Evolutionary conservation across 2,113 vertebrate species (phyloP), one percentile per base, ranked within the genome.

Genomic region (Calonectris borealis): DNA sequence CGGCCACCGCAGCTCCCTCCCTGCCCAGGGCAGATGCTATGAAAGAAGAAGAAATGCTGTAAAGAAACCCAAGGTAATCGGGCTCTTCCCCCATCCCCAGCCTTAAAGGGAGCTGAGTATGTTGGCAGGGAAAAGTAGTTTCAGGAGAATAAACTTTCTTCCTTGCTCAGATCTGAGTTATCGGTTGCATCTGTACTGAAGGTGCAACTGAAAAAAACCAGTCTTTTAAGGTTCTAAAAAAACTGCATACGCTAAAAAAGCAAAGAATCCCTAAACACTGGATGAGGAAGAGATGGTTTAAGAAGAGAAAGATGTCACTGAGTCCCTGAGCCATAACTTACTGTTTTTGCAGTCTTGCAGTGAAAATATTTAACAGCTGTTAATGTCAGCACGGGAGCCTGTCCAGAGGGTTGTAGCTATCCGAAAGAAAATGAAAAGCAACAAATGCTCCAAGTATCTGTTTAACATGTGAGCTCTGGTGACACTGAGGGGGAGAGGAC

Each of bases 381-480:
- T 60, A 20, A 29, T 9, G 7, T 20, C 11, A 21, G 17, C 0
- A 1, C 2, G 5, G 40, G 25, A 81, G 5, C n/a, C 36, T 66
- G 38, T 62, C 61, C 0, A 1, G 69, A 80, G 26, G 49, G 44
- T 19, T 62, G 48, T 32, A 44, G 24, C 24, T 40, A 0, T 21
- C 18, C 15, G 46, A 51, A 62, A 68, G 32, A 64, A 81, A 83
- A 78, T 2, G 1, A 32, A 77, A 48, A 34, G 22, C 61, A 82
- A 22, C 9, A 64, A 46, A 60, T 55, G 13, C 14, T 61, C 34
- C 49, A 29, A 54, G 14, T 4, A 32, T 13, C 51, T 73, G 17
- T 32, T 90, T 52, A 73, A 88, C 2, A 3, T 14, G 15, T 62
- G 82, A 79, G 29, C 11, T 76, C 26, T 51, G 34, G 24, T 42